These are phyloP conservation scores for Agapornis canus DNA, from an alignment of 2,797 vertebrate species.

Conservation along the genomic window DNA sequence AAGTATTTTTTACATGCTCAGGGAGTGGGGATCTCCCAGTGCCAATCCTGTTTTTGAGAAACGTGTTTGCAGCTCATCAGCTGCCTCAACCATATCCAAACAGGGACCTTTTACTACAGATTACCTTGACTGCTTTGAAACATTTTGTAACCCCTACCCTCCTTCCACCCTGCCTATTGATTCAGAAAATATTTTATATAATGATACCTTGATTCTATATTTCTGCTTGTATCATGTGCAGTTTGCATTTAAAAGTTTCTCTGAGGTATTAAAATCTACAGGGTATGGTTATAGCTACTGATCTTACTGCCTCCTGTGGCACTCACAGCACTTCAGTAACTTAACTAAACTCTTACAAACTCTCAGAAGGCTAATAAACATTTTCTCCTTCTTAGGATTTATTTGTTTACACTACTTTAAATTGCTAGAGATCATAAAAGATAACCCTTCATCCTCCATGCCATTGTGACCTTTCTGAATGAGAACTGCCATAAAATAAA, in stretches of 20 bases:
- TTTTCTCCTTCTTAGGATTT: constrained; percentile 63
- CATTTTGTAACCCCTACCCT: not conserved
- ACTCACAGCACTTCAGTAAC: not conserved
- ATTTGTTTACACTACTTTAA: constrained; percentile 74
- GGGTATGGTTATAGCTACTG: constrained; percentile 18
- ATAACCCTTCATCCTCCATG: constrained; percentile 62
- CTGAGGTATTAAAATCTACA: not conserved
- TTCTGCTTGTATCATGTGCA: not conserved
- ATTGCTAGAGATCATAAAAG: constrained; percentile 70
- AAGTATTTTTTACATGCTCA: not conserved
- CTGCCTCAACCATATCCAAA: not conserved
- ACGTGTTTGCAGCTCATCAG: not conserved
- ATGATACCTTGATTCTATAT: not conserved
- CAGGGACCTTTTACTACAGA: not conserved
- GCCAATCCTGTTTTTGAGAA: not conserved
- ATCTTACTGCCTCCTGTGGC: not conserved
- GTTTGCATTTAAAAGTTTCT: not conserved
- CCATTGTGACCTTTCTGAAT: constrained; percentile 72
- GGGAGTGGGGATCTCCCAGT: not conserved
- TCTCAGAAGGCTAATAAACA: constrained; percentile 66
- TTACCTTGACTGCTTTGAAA: not conserved
- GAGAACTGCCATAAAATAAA: constrained; percentile 60
- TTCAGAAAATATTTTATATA: not conserved
- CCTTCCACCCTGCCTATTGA: not conserved
- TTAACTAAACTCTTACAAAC: constrained; percentile 42